Conservation (phyloP, 2,113 vertebrate genomes). For the Phoxinus phoxinus region DNA sequence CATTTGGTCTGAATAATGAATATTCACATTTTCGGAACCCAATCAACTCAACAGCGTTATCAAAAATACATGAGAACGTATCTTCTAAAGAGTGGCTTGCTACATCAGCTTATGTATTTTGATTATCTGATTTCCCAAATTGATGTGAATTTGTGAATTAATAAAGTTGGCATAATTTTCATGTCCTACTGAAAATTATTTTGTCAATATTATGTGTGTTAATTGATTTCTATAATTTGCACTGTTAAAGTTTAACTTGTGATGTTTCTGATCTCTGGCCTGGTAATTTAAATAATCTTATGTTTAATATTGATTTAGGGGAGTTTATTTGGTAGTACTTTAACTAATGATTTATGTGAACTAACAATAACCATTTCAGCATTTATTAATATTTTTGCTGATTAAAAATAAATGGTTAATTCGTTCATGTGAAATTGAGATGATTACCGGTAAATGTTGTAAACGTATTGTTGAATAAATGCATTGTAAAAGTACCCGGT, state of each 20-base stretch:
- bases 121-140: neutral
- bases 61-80: neutral
- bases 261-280: too few relatives aligned
- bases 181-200: neutral
- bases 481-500: too few relatives aligned
- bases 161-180: neutral
- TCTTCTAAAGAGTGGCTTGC: neutral
- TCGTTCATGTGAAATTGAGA: too few relatives aligned
- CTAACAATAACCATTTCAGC: neutral
- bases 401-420: too few relatives aligned
- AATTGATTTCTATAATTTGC: too few relatives aligned
- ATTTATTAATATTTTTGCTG: neutral
- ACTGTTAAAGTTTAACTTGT: too few relatives aligned
- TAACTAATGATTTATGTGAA: neutral
- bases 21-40: neutral
- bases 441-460: too few relatives aligned
- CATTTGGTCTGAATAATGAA: neutral
- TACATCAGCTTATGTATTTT: neutral
- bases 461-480: too few relatives aligned
- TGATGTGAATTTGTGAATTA: too few relatives aligned
- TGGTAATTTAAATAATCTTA: too few relatives aligned
- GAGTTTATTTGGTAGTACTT: too few relatives aligned
- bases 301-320: too few relatives aligned
- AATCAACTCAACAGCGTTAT: neutral
- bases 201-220: neutral